Conservation (phyloP, 2,888 invertebrate genomes). For the Phalangium opilio region DNA sequence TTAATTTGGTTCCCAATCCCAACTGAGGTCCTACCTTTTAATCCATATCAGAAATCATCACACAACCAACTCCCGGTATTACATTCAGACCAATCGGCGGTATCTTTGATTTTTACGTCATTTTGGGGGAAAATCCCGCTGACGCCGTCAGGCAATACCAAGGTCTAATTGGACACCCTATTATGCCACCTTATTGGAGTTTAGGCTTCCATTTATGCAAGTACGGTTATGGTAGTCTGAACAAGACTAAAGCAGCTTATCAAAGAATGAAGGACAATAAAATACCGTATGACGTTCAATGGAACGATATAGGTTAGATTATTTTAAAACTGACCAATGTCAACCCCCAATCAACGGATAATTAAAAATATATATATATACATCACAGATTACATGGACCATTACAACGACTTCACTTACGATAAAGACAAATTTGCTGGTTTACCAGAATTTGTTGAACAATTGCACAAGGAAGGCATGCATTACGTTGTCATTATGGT, state of each 20-base stretch:
- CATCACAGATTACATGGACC: conserved; percentile 31
- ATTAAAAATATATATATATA: conserved; percentile 23
- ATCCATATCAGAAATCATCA: conserved; percentile 48
- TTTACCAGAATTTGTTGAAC: conserved; percentile 20
- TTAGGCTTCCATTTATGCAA: conserved; percentile 70
- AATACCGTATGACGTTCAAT: conserved; percentile 45
- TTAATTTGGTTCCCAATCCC: neutral
- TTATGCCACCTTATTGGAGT: conserved; percentile 73
- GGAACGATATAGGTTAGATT: neutral
- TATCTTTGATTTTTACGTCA: conserved; percentile 58
- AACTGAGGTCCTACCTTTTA: neutral
- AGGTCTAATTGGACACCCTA: conserved; percentile 52
- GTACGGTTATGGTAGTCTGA: conserved; percentile 46
- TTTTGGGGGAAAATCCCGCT: conserved; percentile 56
- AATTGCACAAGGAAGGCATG: conserved; percentile 21
- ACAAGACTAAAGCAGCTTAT: conserved; percentile 49
- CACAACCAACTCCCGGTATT: conserved; percentile 63
- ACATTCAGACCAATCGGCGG: conserved; percentile 72
- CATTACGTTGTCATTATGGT: conserved; percentile 57
- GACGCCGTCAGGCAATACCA: conserved; percentile 39
- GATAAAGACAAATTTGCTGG: conserved; percentile 19
- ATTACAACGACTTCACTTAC: conserved; percentile 28
- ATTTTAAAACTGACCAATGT: neutral
- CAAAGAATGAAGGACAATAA: conserved; percentile 51
- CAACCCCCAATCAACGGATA: neutral